A percentile compares a stretch with the other conserved stretches of the same genome.
Conservation (phyloP, 30 jellyfish, hydroid and myxozoan genomes). For the Thelohanellus kitauei region DNA sequence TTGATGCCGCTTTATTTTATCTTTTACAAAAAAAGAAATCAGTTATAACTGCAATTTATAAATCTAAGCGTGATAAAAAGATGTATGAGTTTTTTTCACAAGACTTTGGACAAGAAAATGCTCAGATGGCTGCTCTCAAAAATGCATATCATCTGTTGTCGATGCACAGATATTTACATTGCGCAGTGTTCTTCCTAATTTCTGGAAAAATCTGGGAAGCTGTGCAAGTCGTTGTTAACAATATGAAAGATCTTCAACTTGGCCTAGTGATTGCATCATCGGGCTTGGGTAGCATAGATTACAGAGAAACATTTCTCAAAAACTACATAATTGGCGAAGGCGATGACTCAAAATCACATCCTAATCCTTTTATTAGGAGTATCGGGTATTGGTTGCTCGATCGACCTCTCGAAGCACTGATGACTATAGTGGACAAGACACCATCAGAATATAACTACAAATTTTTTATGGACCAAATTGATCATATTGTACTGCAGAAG, state of each 20-base stretch:
- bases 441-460: too few species aligned
- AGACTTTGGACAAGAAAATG: slow-evolving; percentile 48
- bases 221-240: too few species aligned
- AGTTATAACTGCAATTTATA: slow-evolving; percentile 32
- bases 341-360: too few species aligned
- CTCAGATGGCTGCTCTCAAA: slow-evolving; percentile 90
- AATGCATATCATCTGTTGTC: slow-evolving; percentile 74
- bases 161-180: slow-evolving; percentile 64
- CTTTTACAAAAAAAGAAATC: slow-evolving; percentile 62
- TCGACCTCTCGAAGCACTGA: too few species aligned
- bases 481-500: too few species aligned
- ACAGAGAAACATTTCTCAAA: too few species aligned
- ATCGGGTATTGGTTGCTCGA: slow-evolving; percentile 64
- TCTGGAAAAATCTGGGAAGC: too few species aligned
- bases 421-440: too few species aligned
- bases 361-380: slow-evolving; percentile 55
- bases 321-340: too few species aligned
- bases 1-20: slow-evolving; percentile 69
- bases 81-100: slow-evolving; percentile 59
- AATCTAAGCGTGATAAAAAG: slow-evolving; percentile 57
- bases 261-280: slow-evolving; percentile 48
- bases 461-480: too few species aligned
- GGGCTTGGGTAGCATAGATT: too few species aligned
- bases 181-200: slow-evolving; percentile 72
- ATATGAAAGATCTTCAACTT: slow-evolving; percentile 47